Evolutionary conservation across 2,797 vertebrate species (phyloP), one percentile per base, ranked within the genome.

Genomic region (Girardinus metallicus): DNA sequence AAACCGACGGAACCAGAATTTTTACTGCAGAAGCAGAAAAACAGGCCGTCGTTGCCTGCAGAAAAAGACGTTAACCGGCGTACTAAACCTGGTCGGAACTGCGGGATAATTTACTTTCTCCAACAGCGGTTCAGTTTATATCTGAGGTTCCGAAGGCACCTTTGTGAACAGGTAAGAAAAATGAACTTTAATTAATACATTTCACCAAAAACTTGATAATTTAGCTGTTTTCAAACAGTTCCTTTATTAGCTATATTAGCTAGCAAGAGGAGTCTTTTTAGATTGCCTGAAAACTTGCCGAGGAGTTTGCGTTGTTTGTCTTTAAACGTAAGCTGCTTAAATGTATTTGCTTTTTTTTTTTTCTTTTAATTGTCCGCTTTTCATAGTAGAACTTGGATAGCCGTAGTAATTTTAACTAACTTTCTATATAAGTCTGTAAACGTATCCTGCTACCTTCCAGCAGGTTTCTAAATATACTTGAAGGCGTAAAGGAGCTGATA

Each of bases 391-490:
- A 29, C 64, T 44, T 2, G 49, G 75, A 46, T 39, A 34, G 18
- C 11, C 1, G 18, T 2, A 5, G 26, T 34, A 66, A 71, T 77
- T 55, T 73, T 2, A 62, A 60, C 31, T 4, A 44, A 34, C 18
- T 57, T 10, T 29, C 36, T 57, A 31, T 26, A 34, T 80, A 31
- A 64, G 85, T 83, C 41, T n/a, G 90, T 92, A 91, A 93, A 92
- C 21, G 80, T 88, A 92, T 90, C 90, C 86, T 76, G 78, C 82
- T 80, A 77, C 86, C 60, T 15, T 49, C 78, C 74, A 44, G 3
- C 73, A 5, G 26, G 18, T 70, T 64, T 82, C 87, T 93, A 93
- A 91, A 93, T 93, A 92, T 92, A 93, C 55, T 73, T 8, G 0
- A 12, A 79, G 82, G 18, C 53, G 36, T 68, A 23, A 49, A 91